Evolutionary conservation across 2,113 vertebrate genomes (phyloP).

Genomic region (Eleginops maclovinus): DNA sequence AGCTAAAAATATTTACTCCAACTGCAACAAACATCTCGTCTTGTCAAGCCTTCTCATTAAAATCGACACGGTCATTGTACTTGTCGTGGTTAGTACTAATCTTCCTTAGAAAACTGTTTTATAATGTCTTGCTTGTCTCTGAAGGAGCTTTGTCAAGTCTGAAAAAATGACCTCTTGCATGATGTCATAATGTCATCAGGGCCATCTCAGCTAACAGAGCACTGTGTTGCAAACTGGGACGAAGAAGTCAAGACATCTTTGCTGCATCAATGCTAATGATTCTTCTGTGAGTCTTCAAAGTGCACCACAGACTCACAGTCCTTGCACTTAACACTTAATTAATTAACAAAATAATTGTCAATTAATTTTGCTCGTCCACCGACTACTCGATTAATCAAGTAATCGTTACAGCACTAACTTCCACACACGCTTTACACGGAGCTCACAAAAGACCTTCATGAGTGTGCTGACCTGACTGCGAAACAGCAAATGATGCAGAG

Average conservation of each 20-base stretch:
- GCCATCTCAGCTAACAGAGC: slow-evolving; percentile 5
- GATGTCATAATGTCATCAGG: slow-evolving; percentile 2
- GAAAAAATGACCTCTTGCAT: not conserved
- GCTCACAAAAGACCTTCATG: not conserved
- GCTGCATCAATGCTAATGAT: not conserved
- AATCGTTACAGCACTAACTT: not conserved
- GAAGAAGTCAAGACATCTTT: not conserved
- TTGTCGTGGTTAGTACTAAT: not conserved
- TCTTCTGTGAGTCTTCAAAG: not conserved
- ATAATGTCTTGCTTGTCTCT: not conserved
- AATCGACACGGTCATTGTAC: not conserved
- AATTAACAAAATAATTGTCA: not conserved
- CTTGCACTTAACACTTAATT: not conserved
- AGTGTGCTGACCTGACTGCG: slow-evolving; percentile 4
- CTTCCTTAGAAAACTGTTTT: not conserved
- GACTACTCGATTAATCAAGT: not conserved
- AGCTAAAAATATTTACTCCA: not conserved
- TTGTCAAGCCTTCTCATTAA: not conserved
- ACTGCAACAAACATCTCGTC: not conserved
- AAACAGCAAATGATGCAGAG: slow-evolving; percentile 61
- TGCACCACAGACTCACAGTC: not conserved
- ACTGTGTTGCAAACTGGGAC: not conserved
- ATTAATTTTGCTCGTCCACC: not conserved
- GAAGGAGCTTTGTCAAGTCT: slow-evolving; percentile 11
- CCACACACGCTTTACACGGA: not conserved